These are phyloP conservation scores for Indri indri DNA, from an alignment of 2,113 vertebrate species.

Conservation along the genomic window DNA sequence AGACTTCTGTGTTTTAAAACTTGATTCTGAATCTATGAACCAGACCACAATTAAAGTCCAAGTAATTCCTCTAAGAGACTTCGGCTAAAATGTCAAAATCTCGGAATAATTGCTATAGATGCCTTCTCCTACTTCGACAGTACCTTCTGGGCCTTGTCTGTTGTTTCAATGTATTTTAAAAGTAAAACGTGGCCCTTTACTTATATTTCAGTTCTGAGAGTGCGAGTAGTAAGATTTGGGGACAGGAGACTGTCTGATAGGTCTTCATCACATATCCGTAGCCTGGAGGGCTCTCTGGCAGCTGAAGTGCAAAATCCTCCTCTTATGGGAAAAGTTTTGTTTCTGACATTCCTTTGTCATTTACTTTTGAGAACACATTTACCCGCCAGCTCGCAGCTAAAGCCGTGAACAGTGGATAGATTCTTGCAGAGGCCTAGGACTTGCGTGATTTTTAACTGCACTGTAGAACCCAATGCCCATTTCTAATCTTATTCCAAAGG, in stretches of 20 bases:
- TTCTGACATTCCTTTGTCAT: background rate
- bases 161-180: background rate
- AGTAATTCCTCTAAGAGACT: background rate
- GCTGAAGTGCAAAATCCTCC: background rate
- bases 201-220: background rate
- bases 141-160: background rate
- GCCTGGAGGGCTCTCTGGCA: background rate
- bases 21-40: background rate
- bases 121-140: background rate
- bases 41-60: constrained; percentile 1
- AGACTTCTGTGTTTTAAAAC: background rate
- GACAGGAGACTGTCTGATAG: background rate
- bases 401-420: background rate
- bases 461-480: background rate
- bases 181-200: background rate
- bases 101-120: background rate
- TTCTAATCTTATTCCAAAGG: background rate
- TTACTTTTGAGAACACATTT: background rate
- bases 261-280: background rate
- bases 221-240: background rate
- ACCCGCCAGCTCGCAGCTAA: background rate
- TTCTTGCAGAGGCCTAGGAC: background rate
- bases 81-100: background rate
- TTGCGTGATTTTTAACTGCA: background rate
- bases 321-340: background rate